These are phyloP conservation scores for Orthosia cruda DNA, from an alignment of 2,888 invertebrate species.

Conservation along the genomic window DNA sequence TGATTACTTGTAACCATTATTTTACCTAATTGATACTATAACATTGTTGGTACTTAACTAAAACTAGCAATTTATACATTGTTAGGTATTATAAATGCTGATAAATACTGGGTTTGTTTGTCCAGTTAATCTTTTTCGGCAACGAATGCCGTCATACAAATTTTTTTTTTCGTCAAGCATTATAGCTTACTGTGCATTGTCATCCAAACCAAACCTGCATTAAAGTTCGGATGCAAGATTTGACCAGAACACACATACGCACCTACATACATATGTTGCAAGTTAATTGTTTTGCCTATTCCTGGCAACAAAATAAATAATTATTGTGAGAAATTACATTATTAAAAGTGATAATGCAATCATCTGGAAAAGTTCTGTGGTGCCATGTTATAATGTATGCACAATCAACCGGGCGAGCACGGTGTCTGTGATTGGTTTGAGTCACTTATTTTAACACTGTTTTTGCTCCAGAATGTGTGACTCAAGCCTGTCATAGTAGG, in stretches of 20 bases:
- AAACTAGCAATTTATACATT: constrained; percentile 5
- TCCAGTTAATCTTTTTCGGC: neutral
- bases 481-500: too few relatives aligned
- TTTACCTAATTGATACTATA: neutral
- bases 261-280: too few relatives aligned
- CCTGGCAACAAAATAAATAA: constrained; percentile 38
- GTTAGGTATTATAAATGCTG: neutral
- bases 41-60: neutral
- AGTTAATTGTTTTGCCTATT: constrained; percentile 2
- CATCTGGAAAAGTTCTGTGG: neutral
- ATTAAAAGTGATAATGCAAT: neutral
- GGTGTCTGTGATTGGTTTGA: too few relatives aligned
- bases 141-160: neutral
- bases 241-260: too few relatives aligned
- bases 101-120: neutral
- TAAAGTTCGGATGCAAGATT: too few relatives aligned
- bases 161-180: too few relatives aligned
- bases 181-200: too few relatives aligned
- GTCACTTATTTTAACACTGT: too few relatives aligned
- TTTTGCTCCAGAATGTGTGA: too few relatives aligned
- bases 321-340: neutral
- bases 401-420: too few relatives aligned
- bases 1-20: constrained; percentile 8
- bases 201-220: too few relatives aligned
- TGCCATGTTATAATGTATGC: neutral